These are phyloP conservation scores for Lucilia cuprina DNA, from an alignment of 1,140 invertebrate genomes.

Conservation along the genomic window DNA sequence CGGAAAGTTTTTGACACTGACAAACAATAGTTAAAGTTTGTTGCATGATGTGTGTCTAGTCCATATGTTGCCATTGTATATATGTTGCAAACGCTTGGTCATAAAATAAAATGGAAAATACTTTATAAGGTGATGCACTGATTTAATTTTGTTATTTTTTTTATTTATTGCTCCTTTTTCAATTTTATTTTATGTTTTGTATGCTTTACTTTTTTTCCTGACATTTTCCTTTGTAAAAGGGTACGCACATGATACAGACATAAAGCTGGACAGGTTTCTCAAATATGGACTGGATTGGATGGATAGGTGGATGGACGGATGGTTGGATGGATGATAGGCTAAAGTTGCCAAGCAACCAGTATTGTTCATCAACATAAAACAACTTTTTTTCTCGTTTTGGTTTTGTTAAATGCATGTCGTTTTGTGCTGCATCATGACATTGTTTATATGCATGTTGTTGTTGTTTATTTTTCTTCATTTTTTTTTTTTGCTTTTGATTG, in stretches of 20 bases:
- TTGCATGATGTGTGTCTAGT: not conserved
- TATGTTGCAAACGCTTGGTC: not conserved
- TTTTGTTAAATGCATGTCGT: not conserved
- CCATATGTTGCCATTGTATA: not conserved
- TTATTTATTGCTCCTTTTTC: not conserved
- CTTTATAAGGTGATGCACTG: slow-evolving; percentile 14
- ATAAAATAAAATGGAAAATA: not conserved
- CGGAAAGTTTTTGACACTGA: not conserved
- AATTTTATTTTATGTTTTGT: not conserved
- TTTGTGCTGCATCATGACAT: slow-evolving; percentile 21
- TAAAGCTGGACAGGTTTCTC: slow-evolving; percentile 6
- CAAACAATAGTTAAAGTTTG: not conserved
- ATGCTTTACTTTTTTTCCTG: not conserved
- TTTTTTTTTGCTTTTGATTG: not conserved
- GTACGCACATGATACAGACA: slow-evolving; percentile 12
- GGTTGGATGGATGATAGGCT: not conserved
- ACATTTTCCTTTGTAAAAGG: not conserved
- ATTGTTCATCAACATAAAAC: not conserved
- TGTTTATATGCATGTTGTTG: not conserved
- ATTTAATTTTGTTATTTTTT: not conserved
- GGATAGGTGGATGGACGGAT: not conserved
- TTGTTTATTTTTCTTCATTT: not conserved
- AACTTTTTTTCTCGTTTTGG: not conserved
- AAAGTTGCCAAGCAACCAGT: not conserved
- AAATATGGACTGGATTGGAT: slow-evolving; percentile 6